These are phyloP conservation scores for Vanessa tameamea DNA, from an alignment of 1,140 invertebrate genomes.

Conservation along the genomic window DNA sequence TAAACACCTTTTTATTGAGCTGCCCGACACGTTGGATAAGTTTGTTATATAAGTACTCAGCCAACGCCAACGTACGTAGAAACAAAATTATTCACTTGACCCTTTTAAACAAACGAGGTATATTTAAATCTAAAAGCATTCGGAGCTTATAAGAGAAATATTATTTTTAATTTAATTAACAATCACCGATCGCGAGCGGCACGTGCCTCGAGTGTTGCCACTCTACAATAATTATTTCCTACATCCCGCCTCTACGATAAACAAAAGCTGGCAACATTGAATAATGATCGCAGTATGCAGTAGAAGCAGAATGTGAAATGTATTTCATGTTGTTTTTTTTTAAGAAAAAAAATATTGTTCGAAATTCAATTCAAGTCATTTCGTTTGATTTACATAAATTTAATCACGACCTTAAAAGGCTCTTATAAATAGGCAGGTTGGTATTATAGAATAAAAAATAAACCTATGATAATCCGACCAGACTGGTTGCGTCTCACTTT, in stretches of 20 bases:
- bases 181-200: constrained; percentile 49
- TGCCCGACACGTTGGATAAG: too few relatives aligned
- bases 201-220: constrained; percentile 71
- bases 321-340: constrained; percentile 7
- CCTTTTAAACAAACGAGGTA: constrained; percentile 14
- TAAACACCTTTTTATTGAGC: too few relatives aligned
- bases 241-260: constrained; percentile 49
- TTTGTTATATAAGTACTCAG: neutral
- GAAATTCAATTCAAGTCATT: too few relatives aligned
- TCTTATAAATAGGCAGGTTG: too few relatives aligned
- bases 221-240: constrained; percentile 75
- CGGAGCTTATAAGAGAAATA: constrained; percentile 20
- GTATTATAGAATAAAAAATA: too few relatives aligned
- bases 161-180: constrained; percentile 59
- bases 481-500: too few relatives aligned
- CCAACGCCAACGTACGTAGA: constrained; percentile 10
- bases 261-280: constrained; percentile 64
- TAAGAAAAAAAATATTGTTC: neutral
- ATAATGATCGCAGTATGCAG: constrained; percentile 47
- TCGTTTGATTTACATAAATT: too few relatives aligned
- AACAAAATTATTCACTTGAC: constrained; percentile 24
- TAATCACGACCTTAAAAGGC: too few relatives aligned
- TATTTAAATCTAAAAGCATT: constrained; percentile 17
- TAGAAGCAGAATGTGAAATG: constrained; percentile 19
- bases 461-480: too few relatives aligned